Evolutionary conservation across 2,888 invertebrate species (phyloP).

Genomic region (Andricus curvator): DNA sequence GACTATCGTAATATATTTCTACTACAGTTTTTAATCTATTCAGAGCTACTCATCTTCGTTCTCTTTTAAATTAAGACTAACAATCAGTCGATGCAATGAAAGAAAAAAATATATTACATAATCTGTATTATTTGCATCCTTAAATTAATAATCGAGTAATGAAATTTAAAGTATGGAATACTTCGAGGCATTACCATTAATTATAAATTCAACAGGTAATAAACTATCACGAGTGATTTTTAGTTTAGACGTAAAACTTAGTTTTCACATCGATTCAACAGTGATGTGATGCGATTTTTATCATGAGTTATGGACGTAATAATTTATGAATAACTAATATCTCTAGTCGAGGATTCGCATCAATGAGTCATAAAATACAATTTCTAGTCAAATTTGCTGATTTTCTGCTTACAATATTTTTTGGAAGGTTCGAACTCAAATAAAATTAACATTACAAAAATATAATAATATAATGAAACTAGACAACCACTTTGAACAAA

Average conservation of each 20-base stretch:
- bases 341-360: constrained; percentile 6
- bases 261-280: background rate
- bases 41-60: constrained; percentile 1
- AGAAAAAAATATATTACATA: background rate
- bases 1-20: constrained; percentile 1
- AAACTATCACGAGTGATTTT: constrained; percentile 11
- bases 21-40: background rate
- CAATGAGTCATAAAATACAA: background rate
- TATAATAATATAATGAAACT: background rate
- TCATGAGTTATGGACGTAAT: constrained; percentile 1
- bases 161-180: constrained; percentile 7
- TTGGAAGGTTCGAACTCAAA: background rate
- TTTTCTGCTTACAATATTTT: background rate
- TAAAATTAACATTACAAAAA: background rate
- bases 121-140: constrained; percentile 5
- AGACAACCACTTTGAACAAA: background rate
- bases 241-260: background rate
- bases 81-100: constrained; percentile 9
- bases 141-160: constrained; percentile 5
- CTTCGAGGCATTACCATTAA: background rate
- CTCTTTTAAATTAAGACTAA: constrained; percentile 7
- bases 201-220: constrained; percentile 26
- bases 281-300: constrained; percentile 8
- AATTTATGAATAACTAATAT: constrained; percentile 4
- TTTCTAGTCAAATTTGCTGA: background rate